Conservation (phyloP, 2,113 vertebrate genomes). For the Cephalopholis sonnerati region DNA sequence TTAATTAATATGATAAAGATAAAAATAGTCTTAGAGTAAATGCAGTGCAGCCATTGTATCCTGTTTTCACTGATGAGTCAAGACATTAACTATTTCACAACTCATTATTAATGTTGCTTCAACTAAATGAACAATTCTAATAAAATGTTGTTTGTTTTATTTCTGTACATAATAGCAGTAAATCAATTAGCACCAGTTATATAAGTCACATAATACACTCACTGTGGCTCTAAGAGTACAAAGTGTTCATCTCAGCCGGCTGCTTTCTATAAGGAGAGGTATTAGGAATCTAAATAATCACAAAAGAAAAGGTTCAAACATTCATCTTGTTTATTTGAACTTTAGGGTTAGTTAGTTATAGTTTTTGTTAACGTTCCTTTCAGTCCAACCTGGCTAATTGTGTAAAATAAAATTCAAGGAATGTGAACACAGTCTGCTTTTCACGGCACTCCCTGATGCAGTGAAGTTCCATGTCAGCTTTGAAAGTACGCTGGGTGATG, state of each 20-base stretch:
- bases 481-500: conserved; percentile 41
- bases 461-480: conserved; percentile 57
- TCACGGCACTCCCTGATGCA: conserved; percentile 60
- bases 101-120: not conserved
- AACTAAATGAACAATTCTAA: not conserved
- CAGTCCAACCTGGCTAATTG: conserved; percentile 40
- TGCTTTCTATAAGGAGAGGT: conserved; percentile 8
- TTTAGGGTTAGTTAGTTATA: not conserved
- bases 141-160: conserved; percentile 2
- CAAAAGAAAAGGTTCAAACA: conserved; percentile 42
- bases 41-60: not conserved
- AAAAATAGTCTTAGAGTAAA: conserved; percentile 5
- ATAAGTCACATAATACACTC: conserved; percentile 6
- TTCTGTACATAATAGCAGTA: not conserved
- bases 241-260: not conserved
- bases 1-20: not conserved
- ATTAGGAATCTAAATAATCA: conserved; percentile 20
- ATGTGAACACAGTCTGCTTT: conserved; percentile 55
- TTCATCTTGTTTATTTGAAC: conserved; percentile 42
- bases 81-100: not conserved
- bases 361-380: conserved; percentile 49
- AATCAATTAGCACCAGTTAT: conserved; percentile 1
- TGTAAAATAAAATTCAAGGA: conserved; percentile 58
- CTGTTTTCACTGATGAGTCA: not conserved
- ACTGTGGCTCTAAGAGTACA: not conserved